A percentile compares a stretch with the other conserved stretches of the same genome.
These are phyloP conservation scores for Resseliella maxima DNA, from an alignment of 2,888 invertebrate genomes.

Conservation along the genomic window DNA sequence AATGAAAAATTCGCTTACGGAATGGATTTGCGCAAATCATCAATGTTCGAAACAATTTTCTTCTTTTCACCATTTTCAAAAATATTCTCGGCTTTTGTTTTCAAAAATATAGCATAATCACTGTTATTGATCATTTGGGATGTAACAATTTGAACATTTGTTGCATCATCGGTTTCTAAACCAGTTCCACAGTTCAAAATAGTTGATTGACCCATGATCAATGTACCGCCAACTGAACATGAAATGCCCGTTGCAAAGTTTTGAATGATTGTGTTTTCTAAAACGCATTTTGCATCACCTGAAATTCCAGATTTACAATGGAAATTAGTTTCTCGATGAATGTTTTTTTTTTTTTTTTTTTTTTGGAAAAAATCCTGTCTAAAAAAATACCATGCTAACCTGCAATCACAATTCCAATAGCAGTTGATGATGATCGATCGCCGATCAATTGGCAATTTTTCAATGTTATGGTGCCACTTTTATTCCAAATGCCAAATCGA, in stretches of 20 bases:
- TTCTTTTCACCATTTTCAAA: conserved; percentile 54
- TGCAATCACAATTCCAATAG: conserved; percentile 70
- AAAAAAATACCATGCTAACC: conserved; percentile 60
- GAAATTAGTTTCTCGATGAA: background rate
- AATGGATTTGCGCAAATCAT: background rate
- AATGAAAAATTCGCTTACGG: background rate
- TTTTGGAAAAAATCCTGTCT: no score
- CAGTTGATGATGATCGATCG: conserved; percentile 69
- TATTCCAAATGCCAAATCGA: conserved; percentile 69
- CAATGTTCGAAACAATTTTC: background rate
- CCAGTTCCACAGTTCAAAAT: conserved; percentile 64
- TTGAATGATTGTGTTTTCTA: conserved; percentile 69
- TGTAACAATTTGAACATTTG: conserved; percentile 64
- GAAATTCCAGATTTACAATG: background rate
- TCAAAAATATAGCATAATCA: conserved; percentile 70
- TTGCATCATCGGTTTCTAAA: conserved; percentile 67
- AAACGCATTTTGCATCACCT: conserved; percentile 63
- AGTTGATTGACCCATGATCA: conserved; percentile 64
- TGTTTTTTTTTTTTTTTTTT: no score
- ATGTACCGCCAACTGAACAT: conserved; percentile 59
- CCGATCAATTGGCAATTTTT: conserved; percentile 70
- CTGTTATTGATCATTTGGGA: conserved; percentile 66
- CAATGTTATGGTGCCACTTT: conserved; percentile 68
- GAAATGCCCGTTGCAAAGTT: conserved; percentile 70
- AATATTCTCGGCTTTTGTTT: conserved; percentile 65